Evolutionary conservation across 2,888 invertebrate species (phyloP).

Genomic region (Biston betularia): DNA sequence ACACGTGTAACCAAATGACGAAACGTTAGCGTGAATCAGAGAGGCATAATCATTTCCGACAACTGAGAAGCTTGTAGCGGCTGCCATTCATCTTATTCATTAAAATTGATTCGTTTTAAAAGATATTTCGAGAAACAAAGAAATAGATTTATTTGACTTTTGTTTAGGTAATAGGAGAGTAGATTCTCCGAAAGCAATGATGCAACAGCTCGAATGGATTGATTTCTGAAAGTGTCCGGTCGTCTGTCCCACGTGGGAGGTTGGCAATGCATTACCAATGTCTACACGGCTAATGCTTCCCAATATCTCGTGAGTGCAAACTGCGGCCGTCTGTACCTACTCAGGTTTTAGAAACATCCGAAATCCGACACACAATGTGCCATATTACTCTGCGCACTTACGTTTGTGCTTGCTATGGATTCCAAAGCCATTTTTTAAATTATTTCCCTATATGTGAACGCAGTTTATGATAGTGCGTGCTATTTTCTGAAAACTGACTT

Average conservation of each 20-base stretch:
- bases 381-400: slow-evolving; percentile 70
- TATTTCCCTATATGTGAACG: slow-evolving; percentile 71
- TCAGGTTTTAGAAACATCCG: slow-evolving; percentile 68
- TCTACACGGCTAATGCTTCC: slow-evolving; percentile 56
- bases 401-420: slow-evolving; percentile 67
- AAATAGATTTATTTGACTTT: neutral
- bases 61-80: slow-evolving; percentile 28
- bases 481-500: slow-evolving; percentile 66
- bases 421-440: slow-evolving; percentile 80
- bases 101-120: slow-evolving; percentile 20
- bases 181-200: slow-evolving; percentile 23
- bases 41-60: slow-evolving; percentile 46
- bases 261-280: slow-evolving; percentile 55
- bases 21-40: slow-evolving; percentile 43
- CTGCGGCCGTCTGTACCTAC: slow-evolving; percentile 64
- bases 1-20: slow-evolving; percentile 42
- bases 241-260: slow-evolving; percentile 46
- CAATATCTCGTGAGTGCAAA: slow-evolving; percentile 60
- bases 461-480: slow-evolving; percentile 74
- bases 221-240: slow-evolving; percentile 44
- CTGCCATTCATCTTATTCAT: slow-evolving; percentile 20
- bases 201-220: slow-evolving; percentile 33
- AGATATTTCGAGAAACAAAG: slow-evolving; percentile 17
- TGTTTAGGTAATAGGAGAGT: neutral
- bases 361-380: slow-evolving; percentile 72